Base-by-base conservation (phyloP, 2,888 invertebrate species). In the Sarcophaga carnaria region DNA sequence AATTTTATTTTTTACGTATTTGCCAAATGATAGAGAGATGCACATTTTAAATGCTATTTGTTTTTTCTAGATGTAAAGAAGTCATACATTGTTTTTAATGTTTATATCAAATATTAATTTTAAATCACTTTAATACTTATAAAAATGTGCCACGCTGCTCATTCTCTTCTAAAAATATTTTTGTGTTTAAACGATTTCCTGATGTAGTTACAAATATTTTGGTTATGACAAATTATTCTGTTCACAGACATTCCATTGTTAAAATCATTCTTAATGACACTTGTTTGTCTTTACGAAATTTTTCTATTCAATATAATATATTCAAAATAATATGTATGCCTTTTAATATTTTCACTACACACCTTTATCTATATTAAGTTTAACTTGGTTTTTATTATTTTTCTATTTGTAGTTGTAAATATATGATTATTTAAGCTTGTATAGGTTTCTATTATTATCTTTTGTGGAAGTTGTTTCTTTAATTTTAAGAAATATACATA, bases 161-260 rank as follows among this genome's bases (percentile, higher is more conserved):
- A 27, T 54, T 64, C 37, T 71, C 10, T 62, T 79, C 54, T 14
- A 27, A 8, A 12, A 64, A 25, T 64, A 60, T 54, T 14, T 14
- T 54, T 37, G 60, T 20, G 20, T 69, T 49, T 59, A 25, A 5
- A 78, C 49, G 54, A 63, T 67, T 62, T 45, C 37, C 81, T 62
- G 8, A 60, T 60, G 22, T 20, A 37, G 54, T 54, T 49, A 49
- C 20, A 45, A 66, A 82, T 64, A 81, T 78, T 74, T 75, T 67
- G 66, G n/a, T 67, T 69, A 77, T 78, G 49, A 69, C 54, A 11
- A 85, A 81, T 22, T 54, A 74, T 69, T 59, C 72, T 69, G 66
- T 75, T 81, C 80, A 81, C 83, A 81, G 75, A 67, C 86, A 83
- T 86, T 83, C 82, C 83, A 80, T 80, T 79, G 82, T 82, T 80